Evolutionary conservation across 2,797 vertebrate species (phyloP).

Genomic region (Acrocephalus scirpaceus): DNA sequence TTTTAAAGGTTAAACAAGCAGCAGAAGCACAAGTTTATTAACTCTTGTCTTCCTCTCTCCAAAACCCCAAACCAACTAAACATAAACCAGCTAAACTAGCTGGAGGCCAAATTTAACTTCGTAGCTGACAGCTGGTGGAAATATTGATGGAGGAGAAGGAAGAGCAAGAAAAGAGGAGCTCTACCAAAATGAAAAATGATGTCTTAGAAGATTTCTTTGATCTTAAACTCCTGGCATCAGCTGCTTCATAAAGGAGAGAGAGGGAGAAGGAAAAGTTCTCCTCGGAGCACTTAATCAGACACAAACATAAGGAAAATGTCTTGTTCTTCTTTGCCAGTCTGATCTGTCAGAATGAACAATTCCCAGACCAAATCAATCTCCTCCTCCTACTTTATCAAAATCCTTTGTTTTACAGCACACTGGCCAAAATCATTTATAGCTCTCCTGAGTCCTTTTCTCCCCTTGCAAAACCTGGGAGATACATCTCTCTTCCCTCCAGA

Average conservation of each 20-base stretch:
- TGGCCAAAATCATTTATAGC: not conserved
- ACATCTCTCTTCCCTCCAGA: not conserved
- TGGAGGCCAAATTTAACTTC: not conserved
- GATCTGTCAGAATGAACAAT: not conserved
- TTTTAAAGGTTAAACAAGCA: slow-evolving; percentile 73
- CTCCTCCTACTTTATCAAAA: not conserved
- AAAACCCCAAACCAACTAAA: not conserved
- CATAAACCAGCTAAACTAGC: not conserved
- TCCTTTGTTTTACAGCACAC: not conserved
- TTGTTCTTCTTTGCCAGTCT: not conserved
- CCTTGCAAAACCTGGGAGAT: not conserved
- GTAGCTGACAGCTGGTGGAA: not conserved
- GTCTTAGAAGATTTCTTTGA: not conserved
- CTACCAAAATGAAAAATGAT: not conserved
- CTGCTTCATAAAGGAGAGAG: not conserved
- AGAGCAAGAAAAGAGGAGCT: not conserved
- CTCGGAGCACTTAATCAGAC: not conserved
- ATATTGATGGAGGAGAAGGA: not conserved
- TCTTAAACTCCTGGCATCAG: not conserved
- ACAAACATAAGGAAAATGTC: not conserved
- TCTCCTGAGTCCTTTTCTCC: rapidly evolving
- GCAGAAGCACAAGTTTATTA: slow-evolving; percentile 52
- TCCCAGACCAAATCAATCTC: not conserved
- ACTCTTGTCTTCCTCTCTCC: slow-evolving; percentile 3
- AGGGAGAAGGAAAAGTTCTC: not conserved